Percentiles rank a stretch among this genome's conserved stretches.
Evolutionary conservation across 2,113 vertebrate species (phyloP).

Genomic region (Sitta europaea): DNA sequence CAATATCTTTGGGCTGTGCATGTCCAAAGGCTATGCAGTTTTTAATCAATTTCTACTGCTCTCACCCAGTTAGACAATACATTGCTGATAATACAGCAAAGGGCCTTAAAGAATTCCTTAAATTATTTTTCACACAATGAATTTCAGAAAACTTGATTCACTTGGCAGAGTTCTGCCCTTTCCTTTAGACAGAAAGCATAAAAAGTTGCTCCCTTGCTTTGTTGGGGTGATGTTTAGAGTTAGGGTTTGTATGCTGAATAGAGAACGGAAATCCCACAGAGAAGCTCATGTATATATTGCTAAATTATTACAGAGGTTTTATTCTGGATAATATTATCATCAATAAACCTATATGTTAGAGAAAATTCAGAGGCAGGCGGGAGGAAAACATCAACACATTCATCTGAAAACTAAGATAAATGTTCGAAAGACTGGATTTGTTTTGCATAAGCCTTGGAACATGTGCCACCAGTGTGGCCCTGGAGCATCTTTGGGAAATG

Average conservation of each 20-base stretch:
- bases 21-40: not conserved
- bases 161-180: not conserved
- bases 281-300: not conserved
- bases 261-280: not conserved
- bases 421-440: not conserved
- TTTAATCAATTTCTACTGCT: not conserved
- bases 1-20: not conserved
- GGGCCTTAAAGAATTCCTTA: not conserved
- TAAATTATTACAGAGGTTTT: not conserved
- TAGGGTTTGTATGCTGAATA: not conserved
- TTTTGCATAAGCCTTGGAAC: not conserved
- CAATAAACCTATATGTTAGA: not conserved
- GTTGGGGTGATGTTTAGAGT: not conserved
- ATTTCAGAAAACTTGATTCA: not conserved
- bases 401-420: not conserved
- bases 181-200: not conserved
- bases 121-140: not conserved
- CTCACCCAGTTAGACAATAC: not conserved
- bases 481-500: not conserved
- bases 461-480: rapidly evolving
- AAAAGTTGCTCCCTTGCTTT: not conserved
- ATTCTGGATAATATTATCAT: not conserved
- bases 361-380: not conserved
- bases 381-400: not conserved
- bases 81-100: not conserved